Evolutionary conservation across 2,888 invertebrate species (phyloP), one percentile per base, ranked within the genome.

Genomic region (Drosophila neotestacea): DNA sequence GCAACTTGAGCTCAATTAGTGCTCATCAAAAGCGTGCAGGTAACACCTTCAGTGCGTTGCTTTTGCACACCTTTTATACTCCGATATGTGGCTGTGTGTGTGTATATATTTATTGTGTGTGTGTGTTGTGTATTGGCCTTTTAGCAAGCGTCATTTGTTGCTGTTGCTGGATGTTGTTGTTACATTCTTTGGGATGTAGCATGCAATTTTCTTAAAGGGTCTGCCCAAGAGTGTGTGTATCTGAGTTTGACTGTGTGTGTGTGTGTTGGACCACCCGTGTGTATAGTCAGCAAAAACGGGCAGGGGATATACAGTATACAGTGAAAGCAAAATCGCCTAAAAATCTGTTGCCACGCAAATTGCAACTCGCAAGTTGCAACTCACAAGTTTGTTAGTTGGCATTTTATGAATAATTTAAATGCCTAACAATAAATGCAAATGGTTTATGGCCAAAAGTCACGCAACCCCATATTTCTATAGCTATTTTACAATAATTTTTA

Each of bases 21-120:
- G 86, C 88, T 85, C 85, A 85, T 85, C 85, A 88, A 85, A 85
- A 85, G 85, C 85, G 85, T 85, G 85, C 81, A 85, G 85, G 88
- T 80, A 85, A 88, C 85, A 88, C 88, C 88, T 88, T 85, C 85
- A 77, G 76, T 85, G 88, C 86, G 88, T 88, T 81, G 79, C 85
- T 87, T 84, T 87, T 69, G 84, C 84, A 80, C 87, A 84, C 82
- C 77, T 70, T 65, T 66, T 69, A 63, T 66, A 63, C 68, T 65
- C 46, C 48, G 30, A 41, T 28, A 16, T 13, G 42, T 22, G 11
- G 5, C 9, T 51, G 13, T 22, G 3, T 28, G 27, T 36, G 22
- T 28, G 6, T 10, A 10, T 34, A 32, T 59, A 52, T 55, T 6
- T 30, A 5, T n/a, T 13, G 7, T 2, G 5, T 39, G 6, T 65